Conservation (phyloP, 2,888 invertebrate genomes). For the Phaonia tiefii region DNA sequence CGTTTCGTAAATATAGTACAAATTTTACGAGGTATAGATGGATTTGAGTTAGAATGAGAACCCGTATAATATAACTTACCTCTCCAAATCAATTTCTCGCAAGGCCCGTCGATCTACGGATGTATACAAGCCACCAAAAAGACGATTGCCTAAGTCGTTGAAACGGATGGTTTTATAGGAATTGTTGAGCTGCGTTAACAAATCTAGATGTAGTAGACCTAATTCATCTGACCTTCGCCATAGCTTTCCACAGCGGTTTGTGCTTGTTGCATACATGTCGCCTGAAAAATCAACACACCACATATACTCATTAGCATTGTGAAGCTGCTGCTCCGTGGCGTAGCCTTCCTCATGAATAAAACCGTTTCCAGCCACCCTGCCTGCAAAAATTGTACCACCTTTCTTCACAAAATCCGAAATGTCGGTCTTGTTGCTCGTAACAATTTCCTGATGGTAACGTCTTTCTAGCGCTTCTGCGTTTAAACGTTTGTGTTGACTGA, state of each 20-base stretch:
- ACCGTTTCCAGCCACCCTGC: slow-evolving; percentile 75
- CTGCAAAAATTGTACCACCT: slow-evolving; percentile 75
- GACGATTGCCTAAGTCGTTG: slow-evolving; percentile 71
- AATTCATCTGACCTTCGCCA: slow-evolving; percentile 77
- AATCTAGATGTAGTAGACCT: slow-evolving; percentile 75
- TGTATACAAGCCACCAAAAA: slow-evolving; percentile 77
- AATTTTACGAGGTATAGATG: no score
- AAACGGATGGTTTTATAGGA: slow-evolving; percentile 75
- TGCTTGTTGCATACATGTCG: slow-evolving; percentile 74
- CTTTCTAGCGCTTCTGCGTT: slow-evolving; percentile 76
- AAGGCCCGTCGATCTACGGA: slow-evolving; percentile 73
- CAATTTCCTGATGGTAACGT: slow-evolving; percentile 73
- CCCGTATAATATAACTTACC: slow-evolving; percentile 72
- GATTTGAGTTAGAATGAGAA: no score
- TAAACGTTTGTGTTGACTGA: slow-evolving; percentile 75
- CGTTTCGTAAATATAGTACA: no score
- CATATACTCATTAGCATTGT: slow-evolving; percentile 74
- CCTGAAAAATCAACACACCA: slow-evolving; percentile 76
- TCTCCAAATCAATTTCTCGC: slow-evolving; percentile 76
- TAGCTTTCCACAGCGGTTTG: slow-evolving; percentile 74
- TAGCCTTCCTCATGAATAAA: slow-evolving; percentile 74
- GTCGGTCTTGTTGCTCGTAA: slow-evolving; percentile 71
- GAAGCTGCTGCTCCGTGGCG: slow-evolving; percentile 75
- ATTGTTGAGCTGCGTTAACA: slow-evolving; percentile 70
- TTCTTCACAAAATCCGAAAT: slow-evolving; percentile 77